Evolutionary conservation across 2,888 invertebrate genomes (phyloP), one percentile per base, ranked within the genome.

Genomic region (Bembecia ichneumoniformis): DNA sequence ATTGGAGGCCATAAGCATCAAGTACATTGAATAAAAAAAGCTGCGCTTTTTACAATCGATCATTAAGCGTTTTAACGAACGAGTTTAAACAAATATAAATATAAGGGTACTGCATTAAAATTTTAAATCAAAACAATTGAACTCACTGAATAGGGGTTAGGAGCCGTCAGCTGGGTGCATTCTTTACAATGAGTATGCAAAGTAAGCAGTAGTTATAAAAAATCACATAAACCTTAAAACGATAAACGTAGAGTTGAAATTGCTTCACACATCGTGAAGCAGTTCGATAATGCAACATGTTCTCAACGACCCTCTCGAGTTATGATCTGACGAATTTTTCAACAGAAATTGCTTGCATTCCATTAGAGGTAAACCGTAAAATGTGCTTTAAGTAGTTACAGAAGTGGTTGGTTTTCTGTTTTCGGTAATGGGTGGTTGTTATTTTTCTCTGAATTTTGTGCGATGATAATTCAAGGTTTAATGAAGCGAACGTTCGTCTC

Each of bases 81-180:
- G 1, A 9, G 28, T 28, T 28, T 28, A 7, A 28, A 9, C 9
- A 28, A 28, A 28, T 28, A 9, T 9, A 28, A 28, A 28, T 28
- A 28, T 28, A 28, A 28, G 9, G 28, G 9, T 28, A 28, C 28
- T 28, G 28, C 5, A 28, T 28, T 28, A 59, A 67, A 74, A 71
- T 73, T 75, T 69, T 66, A 79, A 83, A 83, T 74, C 77, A 77
- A 82, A 83, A 86, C 82, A 83, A 84, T 86, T 81, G 82, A 82
- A 75, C 66, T 67, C 73, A 70, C 60, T 64, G 70, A 71, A 74
- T 68, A 70, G 71, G 73, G 71, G 71, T 76, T 71, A 71, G 72
- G 64, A 58, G 14, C 4, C 64, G 64, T 65, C 60, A 58, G 61
- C 69, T 71, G 78, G 80, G 80, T 71, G 69, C 69, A 71, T 76